phyloP scores from a whole-genome alignment of 2,888 invertebrate genomes.

The Drosophila fungiperda region DNA sequence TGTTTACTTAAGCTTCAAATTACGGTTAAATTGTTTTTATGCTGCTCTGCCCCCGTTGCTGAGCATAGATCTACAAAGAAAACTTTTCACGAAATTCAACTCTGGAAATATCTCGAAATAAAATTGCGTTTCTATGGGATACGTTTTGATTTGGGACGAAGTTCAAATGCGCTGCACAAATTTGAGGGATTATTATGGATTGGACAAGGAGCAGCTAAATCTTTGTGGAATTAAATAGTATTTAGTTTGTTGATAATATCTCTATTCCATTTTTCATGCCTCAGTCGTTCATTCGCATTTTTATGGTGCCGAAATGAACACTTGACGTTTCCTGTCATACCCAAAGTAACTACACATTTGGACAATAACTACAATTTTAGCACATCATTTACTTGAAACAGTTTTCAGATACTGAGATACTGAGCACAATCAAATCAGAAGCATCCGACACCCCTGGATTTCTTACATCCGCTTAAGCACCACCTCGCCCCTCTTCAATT shows the following conservation, averaged over 20 bases:
- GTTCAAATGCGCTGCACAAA: constrained; percentile 14
- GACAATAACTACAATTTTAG: constrained; percentile 58
- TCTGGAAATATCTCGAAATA: constrained; percentile 14
- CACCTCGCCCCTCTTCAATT: constrained; percentile 19
- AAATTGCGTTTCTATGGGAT: constrained; percentile 1
- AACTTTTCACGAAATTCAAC: constrained; percentile 45
- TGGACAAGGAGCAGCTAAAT: not conserved
- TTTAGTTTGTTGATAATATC: not conserved
- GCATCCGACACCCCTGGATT: constrained; percentile 37
- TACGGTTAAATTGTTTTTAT: constrained; percentile 77
- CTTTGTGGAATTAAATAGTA: not conserved
- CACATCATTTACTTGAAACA: constrained; percentile 62
- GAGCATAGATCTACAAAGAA: constrained; percentile 50
- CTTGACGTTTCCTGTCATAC: constrained; percentile 14
- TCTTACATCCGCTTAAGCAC: constrained; percentile 13
- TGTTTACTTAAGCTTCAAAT: constrained; percentile 76
- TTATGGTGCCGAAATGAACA: constrained; percentile 6
- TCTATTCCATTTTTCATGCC: not conserved
- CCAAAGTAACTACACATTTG: constrained; percentile 12
- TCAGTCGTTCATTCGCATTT: not conserved
- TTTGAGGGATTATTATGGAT: not conserved
- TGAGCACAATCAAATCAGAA: constrained; percentile 47
- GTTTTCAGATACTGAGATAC: constrained; percentile 11
- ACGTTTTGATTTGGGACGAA: constrained; percentile 22
- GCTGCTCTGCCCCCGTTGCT: constrained; percentile 43